Evolutionary conservation across 2,113 vertebrate genomes (phyloP).

Genomic region (Mystacornis crossleyi): DNA sequence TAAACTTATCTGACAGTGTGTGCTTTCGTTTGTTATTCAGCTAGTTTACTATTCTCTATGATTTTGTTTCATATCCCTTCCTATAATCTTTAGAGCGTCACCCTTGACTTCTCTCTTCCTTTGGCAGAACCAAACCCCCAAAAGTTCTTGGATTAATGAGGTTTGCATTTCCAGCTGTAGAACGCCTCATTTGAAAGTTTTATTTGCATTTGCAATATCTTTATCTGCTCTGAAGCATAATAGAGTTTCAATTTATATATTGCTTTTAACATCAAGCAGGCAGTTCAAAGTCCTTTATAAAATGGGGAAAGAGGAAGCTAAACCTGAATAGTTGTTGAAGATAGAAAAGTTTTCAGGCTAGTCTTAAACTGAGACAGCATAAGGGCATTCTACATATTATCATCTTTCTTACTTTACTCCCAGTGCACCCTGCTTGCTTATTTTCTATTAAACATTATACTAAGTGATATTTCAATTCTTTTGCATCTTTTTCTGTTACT

Average conservation of each 20-base stretch:
- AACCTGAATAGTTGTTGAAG: conserved; percentile 10
- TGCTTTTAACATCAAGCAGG: conserved; percentile 57
- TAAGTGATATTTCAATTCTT: neutral
- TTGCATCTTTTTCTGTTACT: neutral
- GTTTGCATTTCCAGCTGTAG: conserved; percentile 41
- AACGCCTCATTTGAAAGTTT: conserved; percentile 49
- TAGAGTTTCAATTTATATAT: conserved; percentile 49
- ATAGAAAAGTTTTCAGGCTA: conserved; percentile 36
- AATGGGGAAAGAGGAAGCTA: conserved; percentile 25
- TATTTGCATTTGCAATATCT: conserved; percentile 55
- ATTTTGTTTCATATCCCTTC: conserved; percentile 41
- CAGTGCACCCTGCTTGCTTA: neutral
- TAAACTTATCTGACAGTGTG: neutral
- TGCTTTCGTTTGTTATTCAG: conserved; percentile 31
- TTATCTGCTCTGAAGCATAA: conserved; percentile 63
- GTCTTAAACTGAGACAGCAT: neutral
- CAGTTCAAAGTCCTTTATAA: conserved; percentile 58
- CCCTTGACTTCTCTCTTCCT: conserved; percentile 1
- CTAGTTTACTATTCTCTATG: conserved; percentile 13
- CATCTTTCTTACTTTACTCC: neutral
- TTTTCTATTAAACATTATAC: neutral
- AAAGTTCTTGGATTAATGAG: conserved; percentile 10
- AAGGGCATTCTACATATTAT: neutral
- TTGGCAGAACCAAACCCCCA: neutral
- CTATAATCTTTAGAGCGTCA: neutral